Evolutionary conservation across 2,113 vertebrate genomes (phyloP), one percentile per base, ranked within the genome.

Genomic region (Passerina amoena): DNA sequence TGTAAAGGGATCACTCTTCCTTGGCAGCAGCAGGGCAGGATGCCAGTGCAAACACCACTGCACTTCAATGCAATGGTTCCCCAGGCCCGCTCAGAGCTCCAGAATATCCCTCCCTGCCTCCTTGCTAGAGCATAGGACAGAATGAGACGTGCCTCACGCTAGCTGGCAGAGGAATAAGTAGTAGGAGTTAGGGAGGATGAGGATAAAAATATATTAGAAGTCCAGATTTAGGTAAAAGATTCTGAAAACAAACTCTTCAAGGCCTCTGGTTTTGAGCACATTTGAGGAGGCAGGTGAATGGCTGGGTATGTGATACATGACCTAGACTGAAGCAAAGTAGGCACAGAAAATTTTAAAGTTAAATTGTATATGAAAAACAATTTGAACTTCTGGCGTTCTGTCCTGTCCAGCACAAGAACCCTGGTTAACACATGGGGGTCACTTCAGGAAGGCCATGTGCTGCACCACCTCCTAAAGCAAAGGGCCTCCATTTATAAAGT

Each of bases 21-120:
- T 28, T 66, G 68, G 72, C 87, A 84, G 94, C 47, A 38, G 30
- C 10, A 1, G 79, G 85, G 78, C 79, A 7, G 18, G 37, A 14
- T 69, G 91, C 92, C 92, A 90, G 47, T 8, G 51, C 66, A 80
- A 96, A 79, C 71, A 72, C 61, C 65, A 42, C 0, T 16, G 64
- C 56, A 8, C n/a, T 73, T 44, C 35, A 92, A 65, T n/a, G n/a
- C n/a, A n/a, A n/a, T n/a, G n/a, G 83, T 19, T 92, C 47, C 70
- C 90, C 73, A 37, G 60, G 73, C 80, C 83, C 87, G 19, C 90
- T n/a, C 30, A 70, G 66, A 88, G 71, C 82, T 87, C 78, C 40
- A 66, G 65, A 23, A 65, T 45, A 82, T 61, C 81, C 40, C 45
- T 71, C 60, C 65, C 57, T 80, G 44, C 31, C 42, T 71, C 65